Evolutionary conservation across 1,140 invertebrate genomes (phyloP), one percentile per base, ranked within the genome.

Genomic region (Anastrepha obliqua): DNA sequence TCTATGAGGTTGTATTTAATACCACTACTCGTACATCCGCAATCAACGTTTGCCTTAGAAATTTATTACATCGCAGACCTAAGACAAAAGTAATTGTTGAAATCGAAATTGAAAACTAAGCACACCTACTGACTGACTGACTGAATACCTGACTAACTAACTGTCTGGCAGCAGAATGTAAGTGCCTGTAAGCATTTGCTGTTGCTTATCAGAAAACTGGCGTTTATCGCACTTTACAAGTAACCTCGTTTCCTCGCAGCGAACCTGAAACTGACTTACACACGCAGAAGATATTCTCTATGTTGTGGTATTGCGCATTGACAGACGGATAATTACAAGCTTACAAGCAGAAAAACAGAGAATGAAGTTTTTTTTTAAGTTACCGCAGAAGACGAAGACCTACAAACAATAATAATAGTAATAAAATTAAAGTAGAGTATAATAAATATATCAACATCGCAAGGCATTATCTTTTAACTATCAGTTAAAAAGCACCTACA

Each of bases 151-250:
- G 29, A 39, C 64, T 13, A 29, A 20, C 29, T 20, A 6, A 13
- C 29, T 67, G 64, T 67, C 29, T 67, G 13, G 2, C 5, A 39
- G 7, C 11, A 74, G 7, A 65, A 29, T 74, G 67, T 74, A 74
- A 74, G 2, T 39, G 42, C 64, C 29, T 67, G 29, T 39, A 67
- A 67, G 29, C 6, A 42, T 39, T 67, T 67, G 64, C 2, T 44
- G 44, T 47, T 7, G 67, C 67, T 74, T 74, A 74, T 74, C 67
- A 74, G 67, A 74, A n/a, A 74, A 74, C 67, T 47, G 17, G 42
- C 42, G 67, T 74, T 74, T 74, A 60, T 85, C 51, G 51, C 51
- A 11, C 20, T 59, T 85, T 85, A 85, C 51, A 60, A 85, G 51
- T 58, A 85, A 60, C 51, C 51, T 85, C 81, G 20, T 85, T 60